These are phyloP conservation scores for Zhengitettix transpicula DNA, from an alignment of 2,888 invertebrate genomes.

Conservation along the genomic window DNA sequence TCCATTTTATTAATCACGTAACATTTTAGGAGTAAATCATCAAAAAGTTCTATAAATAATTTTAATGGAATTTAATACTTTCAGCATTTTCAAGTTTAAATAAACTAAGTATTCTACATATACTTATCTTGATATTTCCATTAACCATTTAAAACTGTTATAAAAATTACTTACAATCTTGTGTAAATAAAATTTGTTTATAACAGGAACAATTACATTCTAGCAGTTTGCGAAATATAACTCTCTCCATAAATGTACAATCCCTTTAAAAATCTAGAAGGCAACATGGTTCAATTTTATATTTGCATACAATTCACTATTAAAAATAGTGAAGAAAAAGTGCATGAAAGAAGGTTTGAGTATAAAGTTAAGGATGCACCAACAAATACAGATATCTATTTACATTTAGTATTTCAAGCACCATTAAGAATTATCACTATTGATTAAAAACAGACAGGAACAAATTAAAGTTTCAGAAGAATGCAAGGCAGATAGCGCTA, in stretches of 20 bases:
- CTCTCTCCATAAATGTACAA: no score
- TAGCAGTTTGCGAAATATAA: no score
- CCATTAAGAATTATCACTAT: background rate
- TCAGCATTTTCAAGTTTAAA: no score
- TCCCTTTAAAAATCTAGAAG: background rate
- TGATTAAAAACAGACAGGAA: background rate
- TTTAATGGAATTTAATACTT: background rate
- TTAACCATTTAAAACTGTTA: conserved; percentile 3
- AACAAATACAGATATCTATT: background rate
- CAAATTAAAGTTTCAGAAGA: background rate
- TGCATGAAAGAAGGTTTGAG: background rate
- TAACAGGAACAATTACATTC: conserved; percentile 5
- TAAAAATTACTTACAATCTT: conserved; percentile 3
- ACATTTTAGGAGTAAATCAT: background rate
- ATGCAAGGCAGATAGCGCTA: background rate
- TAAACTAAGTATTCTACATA: no score
- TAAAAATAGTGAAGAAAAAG: background rate
- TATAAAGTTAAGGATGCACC: background rate
- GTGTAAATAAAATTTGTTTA: conserved; percentile 1
- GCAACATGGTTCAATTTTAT: background rate
- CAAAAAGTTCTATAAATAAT: background rate
- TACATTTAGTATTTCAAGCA: background rate
- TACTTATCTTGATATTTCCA: background rate
- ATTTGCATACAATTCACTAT: background rate
- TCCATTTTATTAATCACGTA: background rate